Evolutionary conservation across 1,140 invertebrate genomes (phyloP).

Genomic region (Drosophila nebulosa): DNA sequence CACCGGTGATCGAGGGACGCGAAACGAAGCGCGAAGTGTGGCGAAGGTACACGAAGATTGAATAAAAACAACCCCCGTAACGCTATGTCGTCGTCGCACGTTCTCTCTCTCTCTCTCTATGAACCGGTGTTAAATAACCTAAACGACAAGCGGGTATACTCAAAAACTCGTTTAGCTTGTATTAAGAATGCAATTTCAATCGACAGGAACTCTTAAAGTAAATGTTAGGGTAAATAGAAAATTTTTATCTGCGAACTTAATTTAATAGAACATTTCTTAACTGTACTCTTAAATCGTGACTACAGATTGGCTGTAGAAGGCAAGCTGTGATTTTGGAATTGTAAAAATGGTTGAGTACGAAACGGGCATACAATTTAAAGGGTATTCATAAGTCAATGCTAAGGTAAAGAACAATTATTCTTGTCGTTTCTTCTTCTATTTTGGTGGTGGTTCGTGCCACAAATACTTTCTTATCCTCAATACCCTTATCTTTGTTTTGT

Average conservation of each 20-base stretch:
- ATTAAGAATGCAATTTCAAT: too few relatives aligned
- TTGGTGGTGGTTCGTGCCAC: conserved; percentile 66
- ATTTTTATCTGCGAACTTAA: too few relatives aligned
- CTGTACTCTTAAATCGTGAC: too few relatives aligned
- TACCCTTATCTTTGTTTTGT: conserved; percentile 35
- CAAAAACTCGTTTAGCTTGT: too few relatives aligned
- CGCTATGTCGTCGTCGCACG: neutral
- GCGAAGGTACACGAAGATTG: neutral
- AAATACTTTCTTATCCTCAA: conserved; percentile 40
- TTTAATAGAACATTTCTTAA: too few relatives aligned
- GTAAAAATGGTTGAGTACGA: too few relatives aligned
- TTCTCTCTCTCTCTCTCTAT: too few relatives aligned
- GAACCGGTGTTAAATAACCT: neutral
- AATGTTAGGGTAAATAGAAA: too few relatives aligned
- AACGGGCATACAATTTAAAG: neutral
- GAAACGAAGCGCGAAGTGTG: neutral
- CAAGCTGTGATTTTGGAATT: too few relatives aligned
- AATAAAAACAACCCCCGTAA: conserved; percentile 50
- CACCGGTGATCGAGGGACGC: neutral
- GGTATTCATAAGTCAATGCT: neutral
- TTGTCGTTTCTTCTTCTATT: neutral
- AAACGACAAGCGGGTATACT: neutral
- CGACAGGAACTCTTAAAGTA: too few relatives aligned
- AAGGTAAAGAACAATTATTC: neutral
- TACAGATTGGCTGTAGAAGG: too few relatives aligned